phyloP scores from a whole-genome alignment of 1,140 invertebrate species.

The Anoplophora glabripennis region DNA sequence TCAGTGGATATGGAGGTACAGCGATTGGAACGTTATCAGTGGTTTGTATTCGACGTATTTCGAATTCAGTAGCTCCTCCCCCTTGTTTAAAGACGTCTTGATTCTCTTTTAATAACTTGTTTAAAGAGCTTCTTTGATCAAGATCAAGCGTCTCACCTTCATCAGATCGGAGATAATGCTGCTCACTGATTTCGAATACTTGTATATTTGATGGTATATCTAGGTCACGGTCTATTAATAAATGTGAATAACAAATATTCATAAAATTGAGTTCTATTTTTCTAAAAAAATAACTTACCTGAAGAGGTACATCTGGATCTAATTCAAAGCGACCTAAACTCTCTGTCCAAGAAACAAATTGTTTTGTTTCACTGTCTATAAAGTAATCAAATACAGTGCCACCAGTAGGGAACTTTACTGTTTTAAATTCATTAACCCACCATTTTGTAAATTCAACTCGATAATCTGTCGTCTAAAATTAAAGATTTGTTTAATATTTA shows the following conservation, averaged over 20 bases:
- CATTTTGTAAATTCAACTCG: slow-evolving; percentile 92
- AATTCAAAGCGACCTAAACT: slow-evolving; percentile 86
- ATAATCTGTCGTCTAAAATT: slow-evolving; percentile 60
- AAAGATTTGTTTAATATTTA: neutral
- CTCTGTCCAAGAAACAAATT: slow-evolving; percentile 87
- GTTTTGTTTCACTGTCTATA: slow-evolving; percentile 85
- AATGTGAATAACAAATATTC: too few relatives aligned
- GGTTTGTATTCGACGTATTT: slow-evolving; percentile 33
- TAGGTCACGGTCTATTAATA: too few relatives aligned
- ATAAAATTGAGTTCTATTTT: slow-evolving; percentile 7
- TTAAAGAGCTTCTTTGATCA: neutral
- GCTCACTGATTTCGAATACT: too few relatives aligned
- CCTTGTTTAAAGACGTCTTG: slow-evolving; percentile 1
- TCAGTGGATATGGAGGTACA: slow-evolving; percentile 21
- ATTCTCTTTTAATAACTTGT: neutral
- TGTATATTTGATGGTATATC: too few relatives aligned
- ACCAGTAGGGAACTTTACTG: slow-evolving; percentile 84
- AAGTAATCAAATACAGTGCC: slow-evolving; percentile 96
- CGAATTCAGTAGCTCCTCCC: slow-evolving; percentile 27
- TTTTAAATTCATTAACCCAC: slow-evolving; percentile 96
- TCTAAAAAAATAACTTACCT: slow-evolving; percentile 55
- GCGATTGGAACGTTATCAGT: slow-evolving; percentile 38
- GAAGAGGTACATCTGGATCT: slow-evolving; percentile 86
- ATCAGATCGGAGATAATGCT: too few relatives aligned
- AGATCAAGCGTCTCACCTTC: neutral